phyloP scores from a whole-genome alignment of 2,113 vertebrate species.

The Ivindomyrus marchei region DNA sequence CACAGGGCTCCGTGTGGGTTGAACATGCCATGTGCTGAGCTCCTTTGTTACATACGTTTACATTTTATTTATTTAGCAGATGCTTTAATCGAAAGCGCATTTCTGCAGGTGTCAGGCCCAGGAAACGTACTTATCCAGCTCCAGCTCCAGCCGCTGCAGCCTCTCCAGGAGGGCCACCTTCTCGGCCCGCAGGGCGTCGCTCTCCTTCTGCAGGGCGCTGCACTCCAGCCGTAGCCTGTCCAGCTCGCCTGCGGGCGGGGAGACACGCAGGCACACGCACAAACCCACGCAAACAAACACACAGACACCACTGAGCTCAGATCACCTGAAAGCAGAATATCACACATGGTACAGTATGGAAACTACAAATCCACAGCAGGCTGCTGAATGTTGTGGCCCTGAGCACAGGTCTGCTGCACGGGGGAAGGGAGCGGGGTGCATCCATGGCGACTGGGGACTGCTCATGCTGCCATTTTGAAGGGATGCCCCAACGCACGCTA shows the following conservation, averaged over 20 bases:
- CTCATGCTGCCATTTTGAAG: not conserved
- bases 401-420: not conserved
- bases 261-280: not conserved
- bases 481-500: not conserved
- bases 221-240: constrained; percentile 74
- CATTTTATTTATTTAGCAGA: not conserved
- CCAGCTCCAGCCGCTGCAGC: constrained; percentile 74
- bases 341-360: not conserved
- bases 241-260: constrained; percentile 66
- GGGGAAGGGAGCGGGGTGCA: not conserved
- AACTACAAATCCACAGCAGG: not conserved
- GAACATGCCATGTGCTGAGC: not conserved
- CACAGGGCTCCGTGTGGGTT: not conserved
- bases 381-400: not conserved
- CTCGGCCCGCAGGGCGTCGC: constrained; percentile 72
- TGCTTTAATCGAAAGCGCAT: not conserved
- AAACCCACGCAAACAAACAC: not conserved
- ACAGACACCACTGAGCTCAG: not conserved
- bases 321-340: not conserved
- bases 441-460: not conserved
- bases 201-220: constrained; percentile 75
- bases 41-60: not conserved
- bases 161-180: constrained; percentile 69
- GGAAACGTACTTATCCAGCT: constrained; percentile 76
- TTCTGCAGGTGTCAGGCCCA: not conserved